Evolutionary conservation across 1,140 invertebrate genomes (phyloP).

Genomic region (Pachypeltis micranthus): DNA sequence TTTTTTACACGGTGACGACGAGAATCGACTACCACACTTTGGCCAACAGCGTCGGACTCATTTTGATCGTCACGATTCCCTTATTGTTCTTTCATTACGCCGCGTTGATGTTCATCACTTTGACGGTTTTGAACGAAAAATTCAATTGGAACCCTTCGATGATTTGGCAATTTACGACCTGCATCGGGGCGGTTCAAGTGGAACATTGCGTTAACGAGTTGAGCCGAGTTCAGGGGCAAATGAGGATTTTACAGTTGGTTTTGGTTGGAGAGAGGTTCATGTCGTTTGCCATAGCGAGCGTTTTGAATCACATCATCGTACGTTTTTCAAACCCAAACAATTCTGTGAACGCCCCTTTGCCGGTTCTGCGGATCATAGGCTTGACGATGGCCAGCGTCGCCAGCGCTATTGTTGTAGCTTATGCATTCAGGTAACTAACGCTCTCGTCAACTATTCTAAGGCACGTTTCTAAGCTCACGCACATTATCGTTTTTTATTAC

Average conservation of each 20-base stretch:
- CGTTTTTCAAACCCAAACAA: neutral
- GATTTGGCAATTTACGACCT: neutral
- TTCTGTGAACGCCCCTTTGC: neutral
- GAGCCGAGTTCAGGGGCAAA: neutral
- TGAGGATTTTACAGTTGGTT: neutral
- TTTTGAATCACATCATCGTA: neutral
- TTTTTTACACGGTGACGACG: neutral
- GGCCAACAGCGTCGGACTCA: neutral
- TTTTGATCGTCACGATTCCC: neutral
- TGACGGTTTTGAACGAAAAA: neutral
- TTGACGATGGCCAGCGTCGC: neutral
- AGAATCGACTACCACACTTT: neutral
- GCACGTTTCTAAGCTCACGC: no score
- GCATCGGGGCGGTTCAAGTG: neutral
- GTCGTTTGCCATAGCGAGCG: neutral
- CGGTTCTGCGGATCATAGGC: neutral
- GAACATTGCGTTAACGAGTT: neutral
- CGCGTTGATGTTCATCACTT: neutral
- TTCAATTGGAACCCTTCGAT: neutral
- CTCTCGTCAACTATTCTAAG: no score
- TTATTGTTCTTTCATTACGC: neutral
- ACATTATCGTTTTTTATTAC: no score
- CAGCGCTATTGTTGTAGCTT: neutral
- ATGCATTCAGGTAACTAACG: no score
- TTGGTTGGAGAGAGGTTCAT: neutral